phyloP scores from a whole-genome alignment of 2,888 invertebrate species.

The Pyralis farinalis region DNA sequence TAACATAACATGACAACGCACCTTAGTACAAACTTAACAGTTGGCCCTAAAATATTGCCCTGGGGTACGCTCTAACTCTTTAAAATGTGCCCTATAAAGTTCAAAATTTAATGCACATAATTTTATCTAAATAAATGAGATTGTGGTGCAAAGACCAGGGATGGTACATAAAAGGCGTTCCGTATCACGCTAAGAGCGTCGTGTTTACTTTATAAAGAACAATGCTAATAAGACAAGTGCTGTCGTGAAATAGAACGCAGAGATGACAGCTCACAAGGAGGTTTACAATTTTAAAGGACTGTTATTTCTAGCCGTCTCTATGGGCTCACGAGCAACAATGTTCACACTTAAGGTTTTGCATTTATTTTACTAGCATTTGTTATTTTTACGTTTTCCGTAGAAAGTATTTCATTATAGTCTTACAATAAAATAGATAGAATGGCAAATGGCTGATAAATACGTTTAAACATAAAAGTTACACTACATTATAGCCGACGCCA shows the following conservation, averaged over 20 bases:
- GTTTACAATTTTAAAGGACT: constrained; percentile 15
- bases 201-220: constrained; percentile 50
- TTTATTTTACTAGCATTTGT: not conserved
- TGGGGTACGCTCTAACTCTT: not conserved
- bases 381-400: too few relatives aligned
- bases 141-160: constrained; percentile 26
- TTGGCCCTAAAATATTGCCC: constrained; percentile 5
- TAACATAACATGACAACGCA: constrained; percentile 42
- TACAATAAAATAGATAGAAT: too few relatives aligned
- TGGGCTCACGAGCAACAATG: not conserved
- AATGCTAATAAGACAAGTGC: constrained; percentile 67
- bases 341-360: not conserved
- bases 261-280: constrained; percentile 58
- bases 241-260: constrained; percentile 48
- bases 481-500: too few relatives aligned
- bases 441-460: too few relatives aligned
- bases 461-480: too few relatives aligned
- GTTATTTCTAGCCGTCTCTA: not conserved
- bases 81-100: constrained; percentile 1
- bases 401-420: too few relatives aligned
- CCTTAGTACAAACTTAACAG: constrained; percentile 28
- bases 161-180: constrained; percentile 58
- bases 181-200: constrained; percentile 58
- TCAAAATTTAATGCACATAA: constrained; percentile 10
- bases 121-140: constrained; percentile 16